These are phyloP conservation scores for Hypomecis punctinalis DNA, from an alignment of 2,888 invertebrate genomes.

Conservation along the genomic window DNA sequence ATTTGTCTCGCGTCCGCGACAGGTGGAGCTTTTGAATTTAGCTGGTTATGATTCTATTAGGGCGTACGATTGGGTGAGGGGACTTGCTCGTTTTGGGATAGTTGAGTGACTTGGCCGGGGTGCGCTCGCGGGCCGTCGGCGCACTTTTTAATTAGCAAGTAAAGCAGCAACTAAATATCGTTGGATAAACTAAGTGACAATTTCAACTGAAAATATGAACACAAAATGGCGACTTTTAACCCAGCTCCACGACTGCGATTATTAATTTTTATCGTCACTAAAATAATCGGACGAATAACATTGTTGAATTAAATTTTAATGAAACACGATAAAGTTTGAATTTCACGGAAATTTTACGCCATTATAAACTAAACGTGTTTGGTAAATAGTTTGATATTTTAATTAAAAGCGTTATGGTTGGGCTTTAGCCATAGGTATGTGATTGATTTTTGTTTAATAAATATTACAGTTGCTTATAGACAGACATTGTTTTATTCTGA, in stretches of 20 bases:
- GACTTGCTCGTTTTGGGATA: constrained; percentile 67
- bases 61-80: constrained; percentile 68
- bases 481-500: background rate
- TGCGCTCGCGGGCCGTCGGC: constrained; percentile 58
- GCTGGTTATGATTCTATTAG: constrained; percentile 79
- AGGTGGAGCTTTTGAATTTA: constrained; percentile 67
- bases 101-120: constrained; percentile 53
- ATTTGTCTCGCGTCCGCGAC: constrained; percentile 57
- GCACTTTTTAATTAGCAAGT: constrained; percentile 81
- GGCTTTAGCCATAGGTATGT: constrained; percentile 48
- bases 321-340: constrained; percentile 75
- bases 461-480: constrained; percentile 2
- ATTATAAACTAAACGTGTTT: constrained; percentile 81
- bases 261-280: constrained; percentile 63
- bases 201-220: constrained; percentile 60
- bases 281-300: constrained; percentile 59
- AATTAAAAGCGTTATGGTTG: constrained; percentile 75
- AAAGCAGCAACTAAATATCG: constrained; percentile 83
- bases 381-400: constrained; percentile 81
- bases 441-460: constrained; percentile 69
- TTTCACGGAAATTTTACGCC: constrained; percentile 80
- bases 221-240: constrained; percentile 53
- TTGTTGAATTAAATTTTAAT: constrained; percentile 71
- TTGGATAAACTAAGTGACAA: constrained; percentile 67
- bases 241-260: constrained; percentile 40